Conservation (phyloP, 2,797 vertebrate genomes). For the Gymnopithys bicolor region DNA sequence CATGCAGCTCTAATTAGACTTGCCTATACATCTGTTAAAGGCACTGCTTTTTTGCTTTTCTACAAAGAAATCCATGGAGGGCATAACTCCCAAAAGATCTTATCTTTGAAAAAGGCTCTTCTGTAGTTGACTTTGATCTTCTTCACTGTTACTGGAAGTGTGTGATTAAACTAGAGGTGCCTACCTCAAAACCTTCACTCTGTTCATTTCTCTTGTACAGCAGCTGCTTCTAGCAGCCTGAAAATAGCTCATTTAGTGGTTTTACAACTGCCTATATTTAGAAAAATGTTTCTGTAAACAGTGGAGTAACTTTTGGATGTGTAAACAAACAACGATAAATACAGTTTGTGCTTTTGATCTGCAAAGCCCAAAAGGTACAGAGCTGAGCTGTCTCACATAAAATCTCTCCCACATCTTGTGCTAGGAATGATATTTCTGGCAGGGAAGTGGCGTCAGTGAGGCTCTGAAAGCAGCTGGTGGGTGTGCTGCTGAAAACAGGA, state of each 20-base stretch:
- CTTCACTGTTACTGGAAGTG: neutral
- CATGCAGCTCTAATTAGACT: neutral
- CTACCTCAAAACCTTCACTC: neutral
- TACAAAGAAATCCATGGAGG: neutral
- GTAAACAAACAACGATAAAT: neutral
- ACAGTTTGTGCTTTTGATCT: neutral
- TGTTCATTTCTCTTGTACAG: neutral
- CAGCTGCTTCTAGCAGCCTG: neutral
- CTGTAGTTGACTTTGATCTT: conserved; percentile 4
- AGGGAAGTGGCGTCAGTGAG: neutral
- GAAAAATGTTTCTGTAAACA: conserved; percentile 5
- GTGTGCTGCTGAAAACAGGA: conserved; percentile 10
- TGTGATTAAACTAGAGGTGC: neutral
- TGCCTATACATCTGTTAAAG: neutral
- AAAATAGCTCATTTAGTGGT: neutral
- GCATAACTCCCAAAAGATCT: neutral
- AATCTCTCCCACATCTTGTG: neutral
- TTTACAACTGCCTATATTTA: conserved; percentile 18
- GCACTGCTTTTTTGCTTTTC: neutral
- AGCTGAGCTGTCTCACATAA: neutral
- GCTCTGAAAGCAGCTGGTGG: conserved; percentile 26
- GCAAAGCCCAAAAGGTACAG: neutral
- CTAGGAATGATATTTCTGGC: conserved; percentile 33
- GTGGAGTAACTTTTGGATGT: conserved; percentile 1
- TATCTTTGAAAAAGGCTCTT: neutral